These are phyloP conservation scores for Phylloscopus trochiloides DNA, from an alignment of 2,113 vertebrate species.

Conservation along the genomic window DNA sequence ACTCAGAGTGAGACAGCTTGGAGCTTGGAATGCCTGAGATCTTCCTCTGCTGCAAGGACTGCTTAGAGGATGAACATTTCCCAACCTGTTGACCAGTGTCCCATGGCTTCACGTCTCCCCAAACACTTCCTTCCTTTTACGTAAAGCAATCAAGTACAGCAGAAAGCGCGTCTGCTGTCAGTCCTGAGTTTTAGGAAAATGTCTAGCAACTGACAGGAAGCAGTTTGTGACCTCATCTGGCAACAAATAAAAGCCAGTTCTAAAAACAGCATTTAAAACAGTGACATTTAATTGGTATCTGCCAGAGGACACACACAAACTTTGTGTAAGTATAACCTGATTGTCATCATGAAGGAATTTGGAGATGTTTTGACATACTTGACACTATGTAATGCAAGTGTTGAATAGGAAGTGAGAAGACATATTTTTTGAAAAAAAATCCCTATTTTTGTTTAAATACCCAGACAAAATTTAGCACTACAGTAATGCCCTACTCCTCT, in stretches of 20 bases:
- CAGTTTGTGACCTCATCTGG: slow-evolving; percentile 19
- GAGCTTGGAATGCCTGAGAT: not conserved
- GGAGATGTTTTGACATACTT: slow-evolving; percentile 44
- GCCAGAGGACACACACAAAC: slow-evolving; percentile 31
- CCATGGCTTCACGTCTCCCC: rapidly evolving
- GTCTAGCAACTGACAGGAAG: not conserved
- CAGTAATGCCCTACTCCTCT: not conserved
- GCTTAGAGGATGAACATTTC: not conserved
- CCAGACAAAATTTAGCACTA: not conserved
- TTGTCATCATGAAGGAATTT: slow-evolving; percentile 33
- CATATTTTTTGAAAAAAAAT: not conserved
- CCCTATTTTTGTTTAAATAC: not conserved
- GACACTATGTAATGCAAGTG: slow-evolving; percentile 43
- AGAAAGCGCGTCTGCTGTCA: not conserved
- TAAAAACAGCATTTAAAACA: slow-evolving; percentile 5
- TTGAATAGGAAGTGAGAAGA: slow-evolving; percentile 12
- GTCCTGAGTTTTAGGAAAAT: not conserved
- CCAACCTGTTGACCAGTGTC: not conserved
- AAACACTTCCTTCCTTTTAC: not conserved
- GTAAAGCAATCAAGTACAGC: not conserved
- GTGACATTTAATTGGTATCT: slow-evolving; percentile 5
- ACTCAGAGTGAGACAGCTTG: not conserved
- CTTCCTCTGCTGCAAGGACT: not conserved
- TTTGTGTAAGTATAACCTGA: slow-evolving; percentile 6
- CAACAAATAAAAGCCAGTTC: not conserved